Conservation (phyloP, 2,113 vertebrate genomes). For the Mellivora capensis region DNA sequence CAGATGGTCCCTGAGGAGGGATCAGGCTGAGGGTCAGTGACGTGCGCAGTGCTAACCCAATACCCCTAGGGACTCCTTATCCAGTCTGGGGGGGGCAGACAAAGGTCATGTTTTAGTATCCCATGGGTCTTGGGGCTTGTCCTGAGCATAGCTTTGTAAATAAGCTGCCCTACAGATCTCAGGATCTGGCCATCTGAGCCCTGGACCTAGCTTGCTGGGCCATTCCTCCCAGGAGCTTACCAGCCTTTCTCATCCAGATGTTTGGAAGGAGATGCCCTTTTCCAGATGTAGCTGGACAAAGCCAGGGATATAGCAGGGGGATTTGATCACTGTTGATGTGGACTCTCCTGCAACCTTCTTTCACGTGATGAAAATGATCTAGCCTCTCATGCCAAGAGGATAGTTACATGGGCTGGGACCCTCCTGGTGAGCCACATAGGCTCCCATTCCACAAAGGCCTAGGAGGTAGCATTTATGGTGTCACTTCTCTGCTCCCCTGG, state of each 20-base stretch:
- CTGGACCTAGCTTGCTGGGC: neutral
- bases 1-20: slow-evolving; percentile 66
- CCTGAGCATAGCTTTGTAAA: slow-evolving; percentile 49
- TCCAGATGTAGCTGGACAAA: slow-evolving; percentile 33
- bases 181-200: neutral
- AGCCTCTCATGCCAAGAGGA: neutral
- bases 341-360: neutral
- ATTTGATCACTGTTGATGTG: neutral
- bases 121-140: slow-evolving; percentile 45
- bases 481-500: neutral
- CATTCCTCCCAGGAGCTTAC: neutral
- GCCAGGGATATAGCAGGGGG: neutral
- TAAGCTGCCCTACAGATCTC: slow-evolving; percentile 26
- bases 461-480: neutral
- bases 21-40: slow-evolving; percentile 60
- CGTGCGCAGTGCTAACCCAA: slow-evolving; percentile 50
- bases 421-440: neutral
- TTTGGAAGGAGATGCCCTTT: neutral
- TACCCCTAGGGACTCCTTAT: slow-evolving; percentile 39
- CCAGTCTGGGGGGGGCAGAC: neutral
- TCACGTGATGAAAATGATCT: slow-evolving; percentile 12
- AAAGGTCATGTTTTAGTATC: slow-evolving; percentile 47
- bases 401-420: neutral
- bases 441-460: neutral
- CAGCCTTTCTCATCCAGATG: slow-evolving; percentile 38